phyloP scores from a whole-genome alignment of 35 echinoderm and acorn worm genomes.

The Ophioderma brevispina region DNA sequence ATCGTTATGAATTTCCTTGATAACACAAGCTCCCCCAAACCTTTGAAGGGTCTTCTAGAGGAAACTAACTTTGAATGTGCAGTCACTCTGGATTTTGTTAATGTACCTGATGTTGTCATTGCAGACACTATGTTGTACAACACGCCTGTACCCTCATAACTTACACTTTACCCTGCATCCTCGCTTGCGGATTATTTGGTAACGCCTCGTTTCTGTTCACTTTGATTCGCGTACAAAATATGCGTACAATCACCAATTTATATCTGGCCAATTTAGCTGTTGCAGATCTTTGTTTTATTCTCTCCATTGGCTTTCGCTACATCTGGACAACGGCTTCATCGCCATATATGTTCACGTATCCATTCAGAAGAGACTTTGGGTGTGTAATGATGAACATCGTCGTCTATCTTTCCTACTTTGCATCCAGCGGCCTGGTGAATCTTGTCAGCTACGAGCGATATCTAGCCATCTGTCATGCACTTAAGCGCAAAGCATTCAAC shows the following conservation, averaged over 20 bases:
- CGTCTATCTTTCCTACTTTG: slow-evolving; percentile 15
- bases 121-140: neutral
- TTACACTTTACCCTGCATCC: slow-evolving; percentile 30
- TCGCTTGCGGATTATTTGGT: slow-evolving; percentile 19
- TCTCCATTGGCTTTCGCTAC: slow-evolving; percentile 13
- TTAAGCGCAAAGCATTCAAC: neutral
- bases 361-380: neutral
- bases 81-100: neutral
- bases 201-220: slow-evolving; percentile 60
- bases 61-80: too few species aligned
- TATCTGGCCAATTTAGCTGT: slow-evolving; percentile 60
- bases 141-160: neutral
- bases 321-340: neutral
- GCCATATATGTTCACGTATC: neutral
- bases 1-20: too few species aligned
- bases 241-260: slow-evolving; percentile 57
- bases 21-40: too few species aligned
- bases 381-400: slow-evolving; percentile 20
- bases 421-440: slow-evolving; percentile 33
- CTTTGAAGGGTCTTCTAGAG: too few species aligned
- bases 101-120: neutral
- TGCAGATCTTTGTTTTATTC: slow-evolving; percentile 37
- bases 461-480: slow-evolving; percentile 54
- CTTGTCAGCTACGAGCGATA: slow-evolving; percentile 35
- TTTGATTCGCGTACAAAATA: slow-evolving; percentile 33